Base-by-base conservation (phyloP, 2,797 vertebrate genomes). In the Sparidentex hasta region DNA sequence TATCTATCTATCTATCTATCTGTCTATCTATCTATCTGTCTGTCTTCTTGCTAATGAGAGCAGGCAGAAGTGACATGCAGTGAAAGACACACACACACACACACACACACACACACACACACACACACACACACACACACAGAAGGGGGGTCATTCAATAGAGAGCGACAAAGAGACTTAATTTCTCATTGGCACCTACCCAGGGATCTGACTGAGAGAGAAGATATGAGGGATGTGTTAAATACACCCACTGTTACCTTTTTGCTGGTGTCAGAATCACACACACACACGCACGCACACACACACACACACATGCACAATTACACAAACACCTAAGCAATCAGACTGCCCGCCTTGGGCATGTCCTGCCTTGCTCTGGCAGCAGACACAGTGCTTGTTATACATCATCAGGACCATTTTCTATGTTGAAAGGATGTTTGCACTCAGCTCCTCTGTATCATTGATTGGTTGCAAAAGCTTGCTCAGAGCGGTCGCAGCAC, bases 171-270 rank as follows among this genome's bases (percentile, higher is more conserved):
- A 17, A 57, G 16, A 61, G 44, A 51, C 44, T 11, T 17, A 7
- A 56, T 33, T 50, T 58, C 13, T 71, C 41, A 67, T 11, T 74
- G 67, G 62, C 47, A 71, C 11, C 38, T 27, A 51, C 17, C 25
- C 50, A 66, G 44, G 17, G 21, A 79, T 50, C 65, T 55, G 64
- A 69, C 52, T 43, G 29, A 0, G 48, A 61, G 23, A n/a, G 6
- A 57, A 47, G 43, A 70, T 51, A 47, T 11, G 13, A 74, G 7
- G 33, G 64, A 54, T 54, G 64, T 65, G 57, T 59, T 75, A 63
- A 62, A 61, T n/a, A 66, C 55, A 41, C 46, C 43, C 47, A 43
- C 74, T 46, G 48, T 16, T 51, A 71, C 23, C 23, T 55, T 69
- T 66, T 21, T 33, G 3, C 12, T 58, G 44, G 38, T 47, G 17